Conservation (phyloP, 1,140 invertebrate genomes). For the Fopius arisanus region DNA sequence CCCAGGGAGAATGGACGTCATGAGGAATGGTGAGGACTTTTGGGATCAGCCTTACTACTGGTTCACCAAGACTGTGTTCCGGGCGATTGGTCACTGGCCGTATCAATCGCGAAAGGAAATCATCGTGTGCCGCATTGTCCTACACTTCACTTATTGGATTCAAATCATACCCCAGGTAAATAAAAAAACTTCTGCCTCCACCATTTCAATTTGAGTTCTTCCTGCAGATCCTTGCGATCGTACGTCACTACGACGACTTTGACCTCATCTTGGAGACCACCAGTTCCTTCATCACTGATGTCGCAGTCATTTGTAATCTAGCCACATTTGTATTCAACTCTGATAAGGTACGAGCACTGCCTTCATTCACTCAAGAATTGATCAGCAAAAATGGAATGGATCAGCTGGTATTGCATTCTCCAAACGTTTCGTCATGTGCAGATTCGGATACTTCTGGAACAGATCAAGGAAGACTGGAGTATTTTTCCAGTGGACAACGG, state of each 20-base stretch:
- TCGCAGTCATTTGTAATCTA: neutral
- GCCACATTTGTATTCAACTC: neutral
- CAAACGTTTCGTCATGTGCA: too few species aligned
- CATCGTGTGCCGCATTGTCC: neutral
- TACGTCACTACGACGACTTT: neutral
- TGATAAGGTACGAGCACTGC: neutral
- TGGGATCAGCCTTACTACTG: neutral
- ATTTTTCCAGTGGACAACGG: neutral
- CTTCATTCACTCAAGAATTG: neutral
- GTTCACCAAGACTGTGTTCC: neutral
- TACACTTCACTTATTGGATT: neutral
- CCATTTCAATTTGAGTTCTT: too few species aligned
- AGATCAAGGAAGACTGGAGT: neutral
- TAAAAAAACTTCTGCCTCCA: too few species aligned
- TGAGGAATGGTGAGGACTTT: neutral
- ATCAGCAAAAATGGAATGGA: neutral
- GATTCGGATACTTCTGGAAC: neutral
- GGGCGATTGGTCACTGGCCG: neutral
- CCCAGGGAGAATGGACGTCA: neutral
- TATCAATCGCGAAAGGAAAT: neutral
- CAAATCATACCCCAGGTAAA: neutral
- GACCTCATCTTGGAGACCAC: neutral
- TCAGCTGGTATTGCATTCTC: too few species aligned
- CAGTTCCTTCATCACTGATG: neutral
- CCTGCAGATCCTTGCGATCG: neutral